phyloP scores from a whole-genome alignment of 2,888 invertebrate genomes.

The Brenthis ino region DNA sequence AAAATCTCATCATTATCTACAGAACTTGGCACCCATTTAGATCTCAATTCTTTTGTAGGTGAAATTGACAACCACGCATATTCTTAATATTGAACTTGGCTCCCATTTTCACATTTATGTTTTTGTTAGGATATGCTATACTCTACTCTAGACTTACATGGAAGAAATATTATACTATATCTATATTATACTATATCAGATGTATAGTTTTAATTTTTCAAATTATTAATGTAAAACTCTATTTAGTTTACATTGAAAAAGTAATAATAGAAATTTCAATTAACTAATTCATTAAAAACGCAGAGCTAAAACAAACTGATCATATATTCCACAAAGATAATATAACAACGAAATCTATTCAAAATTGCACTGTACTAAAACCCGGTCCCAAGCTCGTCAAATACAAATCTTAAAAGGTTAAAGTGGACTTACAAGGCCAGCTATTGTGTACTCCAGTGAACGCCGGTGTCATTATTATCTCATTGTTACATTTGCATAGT shows the following conservation, averaged over 20 bases:
- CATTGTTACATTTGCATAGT: constrained; percentile 72
- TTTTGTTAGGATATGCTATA: no score
- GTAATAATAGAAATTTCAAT: not conserved
- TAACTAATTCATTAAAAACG: not conserved
- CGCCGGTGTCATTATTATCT: constrained; percentile 55
- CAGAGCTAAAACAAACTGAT: constrained; percentile 14
- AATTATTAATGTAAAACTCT: no score
- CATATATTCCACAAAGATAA: constrained; percentile 25
- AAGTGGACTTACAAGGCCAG: constrained; percentile 45
- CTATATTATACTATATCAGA: no score
- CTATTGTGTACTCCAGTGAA: constrained; percentile 17
- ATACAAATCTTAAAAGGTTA: constrained; percentile 45
- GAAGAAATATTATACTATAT: no score
- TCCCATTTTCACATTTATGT: no score
- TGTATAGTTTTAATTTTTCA: no score
- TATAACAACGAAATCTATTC: constrained; percentile 29
- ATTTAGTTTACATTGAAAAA: not conserved
- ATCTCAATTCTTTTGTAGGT: no score
- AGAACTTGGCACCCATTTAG: no score
- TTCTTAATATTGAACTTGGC: no score
- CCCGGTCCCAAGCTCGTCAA: constrained; percentile 36
- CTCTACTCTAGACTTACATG: no score
- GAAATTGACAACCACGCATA: no score
- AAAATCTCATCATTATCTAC: no score
- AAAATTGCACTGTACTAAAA: constrained; percentile 29